phyloP scores from a whole-genome alignment of 2,797 vertebrate species.

The Carcharodon carcharias region DNA sequence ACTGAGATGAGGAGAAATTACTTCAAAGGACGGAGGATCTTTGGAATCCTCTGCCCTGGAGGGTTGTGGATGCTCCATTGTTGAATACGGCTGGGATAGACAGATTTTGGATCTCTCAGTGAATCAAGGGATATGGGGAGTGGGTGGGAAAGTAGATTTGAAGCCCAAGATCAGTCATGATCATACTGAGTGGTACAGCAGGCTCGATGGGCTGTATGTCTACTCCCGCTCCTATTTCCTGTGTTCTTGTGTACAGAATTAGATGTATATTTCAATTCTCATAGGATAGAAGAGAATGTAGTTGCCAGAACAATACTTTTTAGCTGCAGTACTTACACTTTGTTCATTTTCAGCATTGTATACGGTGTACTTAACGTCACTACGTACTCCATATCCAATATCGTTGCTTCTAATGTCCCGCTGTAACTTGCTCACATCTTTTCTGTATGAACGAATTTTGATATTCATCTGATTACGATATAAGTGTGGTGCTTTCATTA shows the following conservation, averaged over 20 bases:
- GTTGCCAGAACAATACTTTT: neutral
- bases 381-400: constrained; percentile 52
- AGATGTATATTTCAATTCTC: constrained; percentile 24
- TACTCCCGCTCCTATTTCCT: too few species aligned
- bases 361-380: constrained; percentile 60
- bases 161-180: too few species aligned
- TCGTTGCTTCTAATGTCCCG: constrained; percentile 70
- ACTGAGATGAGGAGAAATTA: too few species aligned
- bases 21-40: too few species aligned
- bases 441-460: constrained; percentile 74
- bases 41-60: too few species aligned
- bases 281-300: neutral
- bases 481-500: constrained; percentile 69
- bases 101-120: too few species aligned
- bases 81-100: too few species aligned
- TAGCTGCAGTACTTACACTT: constrained; percentile 63
- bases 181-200: too few species aligned
- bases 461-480: constrained; percentile 79
- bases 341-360: constrained; percentile 77
- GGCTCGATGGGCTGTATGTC: too few species aligned
- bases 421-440: constrained; percentile 80
- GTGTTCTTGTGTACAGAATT: neutral
- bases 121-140: too few species aligned
- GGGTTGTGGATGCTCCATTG: too few species aligned
- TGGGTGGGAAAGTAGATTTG: too few species aligned